Evolutionary conservation across 2,113 vertebrate genomes (phyloP).

Genomic region (Tylochromis polylepis): DNA sequence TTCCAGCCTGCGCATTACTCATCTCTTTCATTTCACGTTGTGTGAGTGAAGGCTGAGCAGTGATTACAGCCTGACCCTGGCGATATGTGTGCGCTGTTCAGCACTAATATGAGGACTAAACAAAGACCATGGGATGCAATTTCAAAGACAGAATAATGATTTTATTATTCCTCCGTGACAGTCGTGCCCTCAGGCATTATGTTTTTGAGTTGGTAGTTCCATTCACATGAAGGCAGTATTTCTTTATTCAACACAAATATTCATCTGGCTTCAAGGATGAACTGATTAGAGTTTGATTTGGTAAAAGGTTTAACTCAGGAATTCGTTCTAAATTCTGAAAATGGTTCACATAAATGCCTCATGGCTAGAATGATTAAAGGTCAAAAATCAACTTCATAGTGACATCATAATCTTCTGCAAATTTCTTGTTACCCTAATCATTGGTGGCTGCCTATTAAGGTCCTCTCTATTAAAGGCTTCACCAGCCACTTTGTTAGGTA

Average conservation of each 20-base stretch:
- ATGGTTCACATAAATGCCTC: background rate
- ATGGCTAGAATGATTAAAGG: background rate
- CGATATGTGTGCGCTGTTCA: background rate
- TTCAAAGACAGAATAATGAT: background rate
- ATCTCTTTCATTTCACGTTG: slow-evolving; percentile 23
- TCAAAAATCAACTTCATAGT: background rate
- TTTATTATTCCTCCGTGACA: background rate
- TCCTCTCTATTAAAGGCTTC: background rate
- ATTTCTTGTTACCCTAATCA: background rate
- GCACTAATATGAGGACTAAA: background rate
- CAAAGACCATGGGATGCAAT: background rate
- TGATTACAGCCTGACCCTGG: slow-evolving; percentile 1
- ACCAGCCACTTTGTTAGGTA: background rate
- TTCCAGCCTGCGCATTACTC: slow-evolving; percentile 30
- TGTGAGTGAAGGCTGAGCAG: background rate
- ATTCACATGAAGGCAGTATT: background rate
- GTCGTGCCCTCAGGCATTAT: background rate
- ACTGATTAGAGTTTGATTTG: background rate
- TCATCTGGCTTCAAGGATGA: background rate
- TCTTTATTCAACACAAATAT: background rate
- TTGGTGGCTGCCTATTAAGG: background rate
- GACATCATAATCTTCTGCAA: background rate
- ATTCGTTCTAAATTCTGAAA: background rate
- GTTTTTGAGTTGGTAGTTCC: background rate
- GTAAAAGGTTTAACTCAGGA: background rate